phyloP scores from a whole-genome alignment of 2,113 vertebrate species.

The Holacanthus passer region DNA sequence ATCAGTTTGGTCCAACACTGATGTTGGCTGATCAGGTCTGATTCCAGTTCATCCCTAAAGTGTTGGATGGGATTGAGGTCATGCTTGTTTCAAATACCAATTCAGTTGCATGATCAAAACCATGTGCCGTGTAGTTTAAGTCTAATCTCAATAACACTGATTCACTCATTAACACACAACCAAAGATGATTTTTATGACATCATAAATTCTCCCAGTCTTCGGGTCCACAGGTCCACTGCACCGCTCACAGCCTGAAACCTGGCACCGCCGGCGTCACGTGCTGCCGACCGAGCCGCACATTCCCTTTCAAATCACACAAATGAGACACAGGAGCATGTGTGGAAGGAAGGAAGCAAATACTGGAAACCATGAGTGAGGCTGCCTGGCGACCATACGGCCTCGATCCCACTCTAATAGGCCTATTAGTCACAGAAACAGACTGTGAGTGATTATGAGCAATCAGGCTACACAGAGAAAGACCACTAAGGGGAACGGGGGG shows the following conservation, averaged over 20 bases:
- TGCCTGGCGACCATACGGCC: constrained; percentile 59
- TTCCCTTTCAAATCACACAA: constrained; percentile 41
- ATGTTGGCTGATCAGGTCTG: no score
- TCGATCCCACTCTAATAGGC: constrained; percentile 61
- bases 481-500: constrained; percentile 37
- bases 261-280: background rate
- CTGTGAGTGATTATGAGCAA: constrained; percentile 73
- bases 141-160: no score
- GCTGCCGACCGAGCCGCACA: background rate
- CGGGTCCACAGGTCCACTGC: background rate
- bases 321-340: constrained; percentile 7
- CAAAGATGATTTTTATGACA: background rate
- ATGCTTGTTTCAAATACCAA: no score
- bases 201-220: background rate
- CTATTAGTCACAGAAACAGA: constrained; percentile 75
- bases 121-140: no score
- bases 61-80: no score
- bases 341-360: constrained; percentile 35
- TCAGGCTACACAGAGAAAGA: constrained; percentile 53
- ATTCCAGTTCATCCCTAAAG: no score
- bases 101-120: no score
- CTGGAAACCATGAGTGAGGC: constrained; percentile 52
- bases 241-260: background rate
- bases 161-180: background rate
- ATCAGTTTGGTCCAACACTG: no score